phyloP scores from a whole-genome alignment of 2,888 invertebrate species.

The Limenitis camilla region DNA sequence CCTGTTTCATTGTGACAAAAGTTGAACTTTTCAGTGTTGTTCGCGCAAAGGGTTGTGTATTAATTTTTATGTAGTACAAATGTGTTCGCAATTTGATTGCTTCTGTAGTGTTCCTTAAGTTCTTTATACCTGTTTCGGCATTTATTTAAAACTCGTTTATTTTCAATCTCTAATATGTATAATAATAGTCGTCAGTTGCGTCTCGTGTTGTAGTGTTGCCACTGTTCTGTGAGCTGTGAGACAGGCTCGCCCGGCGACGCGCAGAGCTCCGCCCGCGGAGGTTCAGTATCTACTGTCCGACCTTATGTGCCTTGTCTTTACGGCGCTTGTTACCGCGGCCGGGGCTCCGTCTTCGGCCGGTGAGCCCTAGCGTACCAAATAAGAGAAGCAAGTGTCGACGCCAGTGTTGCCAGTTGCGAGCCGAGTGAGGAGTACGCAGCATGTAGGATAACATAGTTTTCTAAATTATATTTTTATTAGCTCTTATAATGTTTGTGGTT shows the following conservation, averaged over 20 bases:
- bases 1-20: constrained; percentile 57
- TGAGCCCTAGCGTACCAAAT: constrained; percentile 59
- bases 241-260: background rate
- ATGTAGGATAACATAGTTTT: constrained; percentile 6
- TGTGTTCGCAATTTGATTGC: constrained; percentile 75
- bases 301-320: constrained; percentile 22
- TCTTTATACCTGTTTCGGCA: constrained; percentile 65
- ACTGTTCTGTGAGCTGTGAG: background rate
- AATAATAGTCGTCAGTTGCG: constrained; percentile 43
- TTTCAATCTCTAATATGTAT: constrained; percentile 46
- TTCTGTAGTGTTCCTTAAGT: constrained; percentile 72
- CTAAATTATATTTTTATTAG: constrained; percentile 10
- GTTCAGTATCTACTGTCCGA: constrained; percentile 4
- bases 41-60: constrained; percentile 75
- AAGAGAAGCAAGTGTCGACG: constrained; percentile 42
- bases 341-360: constrained; percentile 12
- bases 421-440: background rate
- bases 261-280: constrained; percentile 8
- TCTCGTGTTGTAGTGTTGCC: constrained; percentile 12
- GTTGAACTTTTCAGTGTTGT: constrained; percentile 71
- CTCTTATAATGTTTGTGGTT: constrained; percentile 6
- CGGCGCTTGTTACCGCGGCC: constrained; percentile 16
- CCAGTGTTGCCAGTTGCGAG: background rate
- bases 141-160: constrained; percentile 64
- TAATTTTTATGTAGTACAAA: constrained; percentile 75